Evolutionary conservation across 2,888 invertebrate genomes (phyloP).

Genomic region (Rosalia funebris): DNA sequence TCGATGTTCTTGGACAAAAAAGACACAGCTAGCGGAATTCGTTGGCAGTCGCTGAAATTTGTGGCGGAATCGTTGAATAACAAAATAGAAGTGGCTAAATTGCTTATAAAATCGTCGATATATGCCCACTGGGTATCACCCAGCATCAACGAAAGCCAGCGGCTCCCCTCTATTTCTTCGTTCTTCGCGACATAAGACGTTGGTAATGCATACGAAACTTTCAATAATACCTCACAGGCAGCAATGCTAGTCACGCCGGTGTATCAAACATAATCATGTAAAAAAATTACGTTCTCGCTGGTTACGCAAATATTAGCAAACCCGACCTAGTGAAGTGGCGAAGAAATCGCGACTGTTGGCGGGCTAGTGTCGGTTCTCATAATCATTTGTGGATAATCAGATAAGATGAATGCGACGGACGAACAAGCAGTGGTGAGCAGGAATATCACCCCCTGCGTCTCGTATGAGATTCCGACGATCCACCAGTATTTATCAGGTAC

Average conservation of each 20-base stretch:
- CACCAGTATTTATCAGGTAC: slow-evolving; percentile 57
- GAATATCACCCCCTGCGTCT: slow-evolving; percentile 43
- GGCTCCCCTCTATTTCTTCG: slow-evolving; percentile 6
- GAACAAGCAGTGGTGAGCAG: slow-evolving; percentile 10
- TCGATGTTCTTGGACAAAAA: too few species aligned
- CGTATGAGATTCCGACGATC: slow-evolving; percentile 53
- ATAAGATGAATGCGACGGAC: slow-evolving; percentile 1
- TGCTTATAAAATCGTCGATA: too few species aligned
- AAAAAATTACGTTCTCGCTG: background rate
- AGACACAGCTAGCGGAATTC: too few species aligned
- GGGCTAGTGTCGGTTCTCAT: background rate
- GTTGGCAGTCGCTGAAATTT: too few species aligned
- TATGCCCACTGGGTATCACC: too few species aligned
- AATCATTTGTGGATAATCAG: background rate
- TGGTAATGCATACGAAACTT: slow-evolving; percentile 4
- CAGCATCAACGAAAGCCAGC: slow-evolving; percentile 6
- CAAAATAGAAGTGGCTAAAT: too few species aligned
- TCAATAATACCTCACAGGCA: background rate
- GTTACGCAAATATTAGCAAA: background rate
- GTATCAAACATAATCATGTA: background rate
- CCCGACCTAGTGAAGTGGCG: background rate
- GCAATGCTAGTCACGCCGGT: background rate
- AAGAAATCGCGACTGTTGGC: background rate
- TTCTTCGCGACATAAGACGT: background rate
- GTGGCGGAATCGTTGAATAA: too few species aligned